phyloP scores from a whole-genome alignment of 2,888 invertebrate species.

The Punctoribates punctum region DNA sequence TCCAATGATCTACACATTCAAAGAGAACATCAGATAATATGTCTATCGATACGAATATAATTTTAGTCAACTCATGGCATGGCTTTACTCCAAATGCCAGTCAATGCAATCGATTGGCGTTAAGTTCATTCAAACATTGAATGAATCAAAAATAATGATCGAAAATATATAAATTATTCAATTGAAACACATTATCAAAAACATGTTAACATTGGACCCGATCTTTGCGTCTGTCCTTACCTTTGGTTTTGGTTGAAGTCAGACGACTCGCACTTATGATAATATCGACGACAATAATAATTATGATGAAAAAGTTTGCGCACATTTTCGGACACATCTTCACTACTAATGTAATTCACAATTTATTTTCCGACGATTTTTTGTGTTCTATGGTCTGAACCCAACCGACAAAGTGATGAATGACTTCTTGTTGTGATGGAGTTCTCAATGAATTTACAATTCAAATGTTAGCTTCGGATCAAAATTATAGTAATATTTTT shows the following conservation, averaged over 20 bases:
- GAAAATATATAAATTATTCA: not conserved
- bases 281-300: slow-evolving; percentile 4
- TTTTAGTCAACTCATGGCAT: too few relatives aligned
- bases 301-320: slow-evolving; percentile 7
- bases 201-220: not conserved
- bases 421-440: not conserved
- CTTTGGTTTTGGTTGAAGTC: slow-evolving; percentile 8
- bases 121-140: not conserved
- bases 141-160: not conserved
- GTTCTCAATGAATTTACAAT: not conserved
- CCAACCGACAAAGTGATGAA: not conserved
- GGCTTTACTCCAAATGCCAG: too few relatives aligned
- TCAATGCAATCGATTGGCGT: not conserved
- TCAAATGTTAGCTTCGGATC: not conserved
- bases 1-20: too few relatives aligned
- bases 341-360: not conserved
- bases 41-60: too few relatives aligned
- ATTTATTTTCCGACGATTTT: not conserved
- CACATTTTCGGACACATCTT: not conserved
- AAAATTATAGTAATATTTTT: not conserved
- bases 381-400: not conserved
- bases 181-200: not conserved
- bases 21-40: too few relatives aligned
- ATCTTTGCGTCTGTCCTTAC: not conserved
- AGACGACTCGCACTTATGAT: not conserved